Evolutionary conservation across 2,113 vertebrate genomes (phyloP).

Genomic region (Bucco capensis): DNA sequence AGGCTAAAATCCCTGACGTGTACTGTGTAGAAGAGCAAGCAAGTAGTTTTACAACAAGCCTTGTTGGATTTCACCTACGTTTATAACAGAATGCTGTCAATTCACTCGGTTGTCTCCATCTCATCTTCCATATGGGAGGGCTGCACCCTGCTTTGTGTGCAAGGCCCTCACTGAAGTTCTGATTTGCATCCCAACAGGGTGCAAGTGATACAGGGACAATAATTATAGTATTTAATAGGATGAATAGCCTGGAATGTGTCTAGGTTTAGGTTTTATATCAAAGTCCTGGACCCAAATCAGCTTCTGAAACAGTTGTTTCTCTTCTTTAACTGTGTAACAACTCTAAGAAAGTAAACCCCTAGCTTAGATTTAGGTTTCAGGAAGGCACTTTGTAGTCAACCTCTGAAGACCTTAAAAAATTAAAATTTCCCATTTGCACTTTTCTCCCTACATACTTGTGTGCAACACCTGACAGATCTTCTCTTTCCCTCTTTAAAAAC

Average conservation of each 20-base stretch:
- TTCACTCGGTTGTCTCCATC: background rate
- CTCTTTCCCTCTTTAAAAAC: background rate
- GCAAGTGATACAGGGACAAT: background rate
- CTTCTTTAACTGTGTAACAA: background rate
- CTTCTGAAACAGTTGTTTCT: background rate
- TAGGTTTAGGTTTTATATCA: background rate
- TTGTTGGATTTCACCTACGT: background rate
- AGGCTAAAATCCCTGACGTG: background rate
- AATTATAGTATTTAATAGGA: background rate
- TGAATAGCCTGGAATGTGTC: background rate
- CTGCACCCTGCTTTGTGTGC: background rate
- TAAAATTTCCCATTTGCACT: background rate
- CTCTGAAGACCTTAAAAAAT: background rate
- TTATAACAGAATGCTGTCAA: background rate
- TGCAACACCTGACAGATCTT: background rate
- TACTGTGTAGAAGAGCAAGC: background rate
- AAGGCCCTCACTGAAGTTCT: background rate
- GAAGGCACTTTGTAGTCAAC: background rate
- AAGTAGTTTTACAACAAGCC: background rate
- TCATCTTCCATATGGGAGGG: background rate
- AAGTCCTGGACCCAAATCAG: background rate
- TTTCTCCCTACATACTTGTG: background rate
- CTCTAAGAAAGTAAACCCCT: background rate
- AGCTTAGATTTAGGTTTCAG: background rate
- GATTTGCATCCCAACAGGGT: background rate